phyloP scores from a whole-genome alignment of 2,113 vertebrate species.

The Halcyon senegalensis region DNA sequence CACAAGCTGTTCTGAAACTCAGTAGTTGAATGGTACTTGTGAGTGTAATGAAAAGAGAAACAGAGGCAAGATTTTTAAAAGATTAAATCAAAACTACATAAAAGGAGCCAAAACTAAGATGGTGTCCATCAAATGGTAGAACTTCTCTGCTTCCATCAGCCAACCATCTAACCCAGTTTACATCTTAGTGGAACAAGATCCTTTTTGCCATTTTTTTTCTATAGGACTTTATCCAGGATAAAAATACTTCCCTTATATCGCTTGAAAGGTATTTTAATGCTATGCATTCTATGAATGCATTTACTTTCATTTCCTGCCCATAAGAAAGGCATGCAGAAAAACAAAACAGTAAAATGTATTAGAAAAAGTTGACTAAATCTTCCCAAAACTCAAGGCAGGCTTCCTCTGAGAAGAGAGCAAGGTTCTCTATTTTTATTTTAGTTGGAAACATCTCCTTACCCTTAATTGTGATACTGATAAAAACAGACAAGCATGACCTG shows the following conservation, averaged over 20 bases:
- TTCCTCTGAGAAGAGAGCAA: not conserved
- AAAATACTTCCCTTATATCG: not conserved
- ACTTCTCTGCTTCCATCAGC: not conserved
- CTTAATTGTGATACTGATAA: conserved; percentile 64
- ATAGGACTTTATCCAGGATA: not conserved
- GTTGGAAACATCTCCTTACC: not conserved
- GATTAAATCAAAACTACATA: not conserved
- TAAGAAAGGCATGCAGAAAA: not conserved
- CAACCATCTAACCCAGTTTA: not conserved
- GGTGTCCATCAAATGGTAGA: not conserved
- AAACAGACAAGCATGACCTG: conserved; percentile 64
- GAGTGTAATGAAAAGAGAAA: not conserved
- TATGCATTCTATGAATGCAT: not conserved
- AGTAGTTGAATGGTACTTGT: not conserved
- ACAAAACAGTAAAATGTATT: not conserved
- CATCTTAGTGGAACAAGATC: not conserved
- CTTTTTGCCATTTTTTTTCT: not conserved
- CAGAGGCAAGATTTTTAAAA: not conserved
- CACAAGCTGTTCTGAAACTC: not conserved
- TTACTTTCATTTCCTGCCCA: not conserved
- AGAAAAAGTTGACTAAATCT: conserved; percentile 16
- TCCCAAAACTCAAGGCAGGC: not conserved
- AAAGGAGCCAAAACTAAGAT: not conserved
- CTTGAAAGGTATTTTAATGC: not conserved
- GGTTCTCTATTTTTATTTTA: conserved; percentile 42